phyloP scores from a whole-genome alignment of 2,797 vertebrate genomes.

The Sebastes miniatus region DNA sequence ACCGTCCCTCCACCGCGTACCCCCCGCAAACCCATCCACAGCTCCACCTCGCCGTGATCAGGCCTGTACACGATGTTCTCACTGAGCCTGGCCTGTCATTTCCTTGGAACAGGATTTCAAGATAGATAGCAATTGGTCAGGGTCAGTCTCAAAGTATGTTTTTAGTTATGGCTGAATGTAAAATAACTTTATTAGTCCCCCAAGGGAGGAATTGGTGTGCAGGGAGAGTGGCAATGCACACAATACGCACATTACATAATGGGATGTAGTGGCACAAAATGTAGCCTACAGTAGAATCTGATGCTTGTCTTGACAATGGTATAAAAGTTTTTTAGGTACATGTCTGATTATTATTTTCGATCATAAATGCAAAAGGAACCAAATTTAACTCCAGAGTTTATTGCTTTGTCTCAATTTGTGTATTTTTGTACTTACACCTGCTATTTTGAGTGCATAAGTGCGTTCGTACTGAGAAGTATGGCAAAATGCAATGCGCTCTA shows the following conservation, averaged over 20 bases:
- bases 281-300: not conserved
- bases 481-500: too few relatives aligned
- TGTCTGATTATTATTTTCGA: not conserved
- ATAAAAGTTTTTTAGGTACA: not conserved
- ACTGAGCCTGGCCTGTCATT: constrained; percentile 67
- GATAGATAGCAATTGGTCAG: constrained; percentile 48
- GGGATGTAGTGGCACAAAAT: not conserved
- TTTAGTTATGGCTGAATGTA: not conserved
- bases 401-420: too few relatives aligned
- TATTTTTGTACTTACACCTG: too few relatives aligned
- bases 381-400: not conserved
- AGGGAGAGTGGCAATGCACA: not conserved
- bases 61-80: constrained; percentile 58
- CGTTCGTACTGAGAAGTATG: too few relatives aligned
- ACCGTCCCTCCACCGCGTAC: not conserved
- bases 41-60: constrained; percentile 15
- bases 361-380: not conserved
- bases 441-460: too few relatives aligned
- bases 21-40: constrained; percentile 13
- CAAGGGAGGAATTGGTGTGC: not conserved
- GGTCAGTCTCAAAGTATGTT: constrained; percentile 38
- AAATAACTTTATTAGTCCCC: not conserved
- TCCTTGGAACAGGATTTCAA: constrained; percentile 71
- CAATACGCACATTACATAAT: not conserved
- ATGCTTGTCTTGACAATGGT: not conserved